A percentile compares a stretch with the other conserved stretches of the same genome.
Conservation (phyloP, 2,888 invertebrate species). For the Sphinx pinastri region DNA sequence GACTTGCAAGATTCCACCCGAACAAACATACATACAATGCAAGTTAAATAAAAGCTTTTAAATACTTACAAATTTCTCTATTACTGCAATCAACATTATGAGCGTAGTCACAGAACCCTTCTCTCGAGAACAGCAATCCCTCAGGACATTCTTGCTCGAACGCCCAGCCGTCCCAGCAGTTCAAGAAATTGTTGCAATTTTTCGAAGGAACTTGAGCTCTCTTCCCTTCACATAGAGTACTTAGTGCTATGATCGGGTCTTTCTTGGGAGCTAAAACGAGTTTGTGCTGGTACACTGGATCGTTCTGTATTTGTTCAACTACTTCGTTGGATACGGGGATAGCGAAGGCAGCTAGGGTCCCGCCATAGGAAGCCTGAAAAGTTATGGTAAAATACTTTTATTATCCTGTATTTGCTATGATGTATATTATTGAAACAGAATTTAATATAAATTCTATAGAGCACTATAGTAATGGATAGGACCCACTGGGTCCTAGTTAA, state of each 20-base stretch:
- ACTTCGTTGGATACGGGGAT: conserved; percentile 75
- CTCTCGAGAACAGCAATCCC: conserved; percentile 84
- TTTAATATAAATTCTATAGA: too few species aligned
- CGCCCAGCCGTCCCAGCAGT: conserved; percentile 89
- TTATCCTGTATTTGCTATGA: background rate
- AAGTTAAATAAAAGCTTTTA: background rate
- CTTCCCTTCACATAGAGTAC: conserved; percentile 70
- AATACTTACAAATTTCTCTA: conserved; percentile 47
- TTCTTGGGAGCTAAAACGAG: conserved; percentile 56
- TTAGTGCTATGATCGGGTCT: conserved; percentile 61
- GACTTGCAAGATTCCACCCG: too few species aligned
- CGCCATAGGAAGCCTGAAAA: conserved; percentile 50
- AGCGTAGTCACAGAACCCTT: conserved; percentile 86
- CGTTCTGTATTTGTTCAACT: conserved; percentile 62
- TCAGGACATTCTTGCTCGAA: conserved; percentile 87
- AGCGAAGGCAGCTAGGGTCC: conserved; percentile 61
- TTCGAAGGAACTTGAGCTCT: conserved; percentile 86
- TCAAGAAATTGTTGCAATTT: conserved; percentile 86
- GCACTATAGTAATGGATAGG: too few species aligned
- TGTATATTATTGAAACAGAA: too few species aligned
- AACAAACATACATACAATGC: too few species aligned
- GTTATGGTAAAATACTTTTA: background rate
- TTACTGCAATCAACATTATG: conserved; percentile 86
- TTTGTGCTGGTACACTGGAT: conserved; percentile 69
- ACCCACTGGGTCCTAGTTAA: too few species aligned